Base-by-base conservation (phyloP, 2,888 invertebrate genomes). In the Campoplex nolae region DNA sequence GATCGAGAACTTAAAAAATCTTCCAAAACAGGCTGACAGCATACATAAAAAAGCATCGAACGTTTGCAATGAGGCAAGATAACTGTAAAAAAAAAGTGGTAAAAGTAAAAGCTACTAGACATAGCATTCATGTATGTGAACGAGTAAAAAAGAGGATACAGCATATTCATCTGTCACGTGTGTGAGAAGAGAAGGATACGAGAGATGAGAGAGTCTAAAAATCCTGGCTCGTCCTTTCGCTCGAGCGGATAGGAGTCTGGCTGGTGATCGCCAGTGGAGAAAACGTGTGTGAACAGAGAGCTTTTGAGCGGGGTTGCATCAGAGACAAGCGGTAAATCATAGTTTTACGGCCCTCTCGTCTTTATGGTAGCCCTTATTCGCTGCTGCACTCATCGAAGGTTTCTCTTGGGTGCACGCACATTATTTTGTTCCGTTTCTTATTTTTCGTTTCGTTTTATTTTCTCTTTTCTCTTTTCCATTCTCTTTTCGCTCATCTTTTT, bases 261-360 rank as follows among this genome's bases (percentile, higher is more conserved):
- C 83, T 84, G 86, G 82, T 86, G 88, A 84, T 76, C 74, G 51
- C 51, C n/a, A 83, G 68, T 65, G 54, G 56, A 82, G 81, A 81
- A 48, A 81, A 65, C 45, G 79, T 62, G 77, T 58, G 77, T 54
- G 79, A 74, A 89, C 88, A 45, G 58, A 58, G 74, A 62, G 78
- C 65, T 82, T 78, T 67, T 68, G 67, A 68, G 48, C 67, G 56
- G 75, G 85, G 90, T 90, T 92, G 91, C 92, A 91, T 91, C 93
- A 93, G 92, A 92, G 93, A 93, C 94, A 92, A 92, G 93, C 93
- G 91, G 92, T 93, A 94, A 93, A 93, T 94, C 93, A 94, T 93
- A 94, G 93, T 92, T 93, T 93, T 93, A 93, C 91, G 93, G 90
- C 90, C 84, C 87, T 87, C 84, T 90, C 90, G 90, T 91, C 90